These are phyloP conservation scores for Lepidurus packardi DNA, from an alignment of 1,140 invertebrate species.

Conservation along the genomic window DNA sequence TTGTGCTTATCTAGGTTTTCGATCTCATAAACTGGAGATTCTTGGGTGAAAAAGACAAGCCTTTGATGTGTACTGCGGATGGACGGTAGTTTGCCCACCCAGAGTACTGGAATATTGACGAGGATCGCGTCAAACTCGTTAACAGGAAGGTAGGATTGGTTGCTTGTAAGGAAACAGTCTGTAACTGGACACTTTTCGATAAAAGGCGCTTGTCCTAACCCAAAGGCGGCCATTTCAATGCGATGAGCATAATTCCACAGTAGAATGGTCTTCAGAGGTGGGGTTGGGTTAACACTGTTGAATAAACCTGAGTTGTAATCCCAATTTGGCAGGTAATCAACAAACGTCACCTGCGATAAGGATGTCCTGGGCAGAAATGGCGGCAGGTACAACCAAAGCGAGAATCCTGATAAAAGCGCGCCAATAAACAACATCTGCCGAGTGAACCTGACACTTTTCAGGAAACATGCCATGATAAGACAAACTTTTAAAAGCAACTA, in stretches of 20 bases:
- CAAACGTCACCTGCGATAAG: background rate
- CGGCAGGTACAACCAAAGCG: background rate
- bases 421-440: background rate
- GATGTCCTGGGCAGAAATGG: background rate
- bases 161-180: constrained; percentile 28
- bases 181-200: constrained; percentile 21
- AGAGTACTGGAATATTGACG: constrained; percentile 31
- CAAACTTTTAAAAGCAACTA: background rate
- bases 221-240: constrained; percentile 27
- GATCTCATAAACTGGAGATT: constrained; percentile 43
- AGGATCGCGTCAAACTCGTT: constrained; percentile 27
- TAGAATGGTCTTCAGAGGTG: constrained; percentile 28
- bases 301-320: background rate
- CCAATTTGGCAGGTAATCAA: background rate
- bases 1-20: constrained; percentile 24
- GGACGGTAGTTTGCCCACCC: background rate
- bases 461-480: background rate
- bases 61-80: constrained; percentile 43
- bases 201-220: constrained; percentile 27
- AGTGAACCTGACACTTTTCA: background rate
- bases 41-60: constrained; percentile 50
- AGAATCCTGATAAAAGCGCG: background rate
- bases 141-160: constrained; percentile 24
- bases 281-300: background rate
- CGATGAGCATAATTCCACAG: constrained; percentile 30